Evolutionary conservation across 2,113 vertebrate species (phyloP).

Genomic region (Rhineura floridana): DNA sequence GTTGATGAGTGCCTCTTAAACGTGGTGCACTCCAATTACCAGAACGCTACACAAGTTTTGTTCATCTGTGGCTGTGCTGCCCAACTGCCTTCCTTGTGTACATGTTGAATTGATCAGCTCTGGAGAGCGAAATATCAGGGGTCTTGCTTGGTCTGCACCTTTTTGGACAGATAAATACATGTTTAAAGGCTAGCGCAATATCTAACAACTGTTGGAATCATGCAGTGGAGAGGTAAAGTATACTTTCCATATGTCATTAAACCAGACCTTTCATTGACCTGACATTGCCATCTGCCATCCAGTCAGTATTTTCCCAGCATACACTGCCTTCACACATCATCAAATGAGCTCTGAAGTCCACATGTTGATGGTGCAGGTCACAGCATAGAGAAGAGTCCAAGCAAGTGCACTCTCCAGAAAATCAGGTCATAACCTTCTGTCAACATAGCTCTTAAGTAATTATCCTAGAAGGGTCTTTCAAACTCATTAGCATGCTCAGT

Average conservation of each 20-base stretch:
- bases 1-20: not conserved
- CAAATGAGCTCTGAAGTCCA: not conserved
- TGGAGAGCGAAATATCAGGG: not conserved
- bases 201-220: not conserved
- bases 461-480: not conserved
- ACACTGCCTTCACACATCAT: not conserved
- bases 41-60: not conserved
- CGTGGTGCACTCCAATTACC: no score
- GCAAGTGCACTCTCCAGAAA: not conserved
- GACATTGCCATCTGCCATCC: not conserved
- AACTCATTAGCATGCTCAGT: not conserved
- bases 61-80: not conserved
- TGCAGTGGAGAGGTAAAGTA: not conserved
- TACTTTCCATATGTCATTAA: not conserved
- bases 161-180: not conserved
- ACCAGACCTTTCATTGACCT: not conserved
- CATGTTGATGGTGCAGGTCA: not conserved
- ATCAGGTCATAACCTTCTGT: fast-evolving
- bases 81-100: not conserved
- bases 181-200: not conserved
- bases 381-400: not conserved
- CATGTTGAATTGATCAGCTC: not conserved
- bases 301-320: not conserved
- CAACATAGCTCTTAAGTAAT: not conserved
- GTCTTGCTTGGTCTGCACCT: not conserved